phyloP scores from a whole-genome alignment of 2,113 vertebrate species.

The Microcebus jonahi region DNA sequence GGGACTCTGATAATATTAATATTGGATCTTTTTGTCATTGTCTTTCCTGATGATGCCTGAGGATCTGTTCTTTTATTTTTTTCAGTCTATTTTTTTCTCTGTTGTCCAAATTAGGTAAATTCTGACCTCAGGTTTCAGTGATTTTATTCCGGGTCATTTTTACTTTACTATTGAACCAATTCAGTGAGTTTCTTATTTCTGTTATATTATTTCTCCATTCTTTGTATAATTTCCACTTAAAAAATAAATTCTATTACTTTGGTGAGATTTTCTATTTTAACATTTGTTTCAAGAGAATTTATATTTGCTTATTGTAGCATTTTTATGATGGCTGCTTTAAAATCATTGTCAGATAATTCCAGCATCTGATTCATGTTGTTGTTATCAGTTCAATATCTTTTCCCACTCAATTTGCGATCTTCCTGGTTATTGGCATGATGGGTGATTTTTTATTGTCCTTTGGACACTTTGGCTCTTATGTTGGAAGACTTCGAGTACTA shows the following conservation, averaged over 20 bases:
- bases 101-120: not conserved
- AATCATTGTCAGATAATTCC: not conserved
- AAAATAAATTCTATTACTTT: not conserved
- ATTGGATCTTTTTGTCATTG: slow-evolving; percentile 3
- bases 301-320: not conserved
- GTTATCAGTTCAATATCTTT: not conserved
- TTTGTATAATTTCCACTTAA: not conserved
- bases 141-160: not conserved
- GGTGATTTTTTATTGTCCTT: not conserved
- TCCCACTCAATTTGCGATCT: not conserved
- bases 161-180: not conserved
- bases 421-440: not conserved
- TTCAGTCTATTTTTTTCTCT: not conserved
- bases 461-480: not conserved
- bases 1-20: not conserved
- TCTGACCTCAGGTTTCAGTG: not conserved
- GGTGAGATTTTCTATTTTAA: not conserved
- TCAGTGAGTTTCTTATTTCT: not conserved
- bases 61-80: not conserved
- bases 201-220: not conserved
- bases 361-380: not conserved
- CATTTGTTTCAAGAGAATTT: not conserved
- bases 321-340: not conserved
- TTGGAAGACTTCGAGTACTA: not conserved
- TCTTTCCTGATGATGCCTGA: not conserved